Evolutionary conservation across 2,888 invertebrate genomes (phyloP), one percentile per base, ranked within the genome.

Genomic region (Eilema depressum): DNA sequence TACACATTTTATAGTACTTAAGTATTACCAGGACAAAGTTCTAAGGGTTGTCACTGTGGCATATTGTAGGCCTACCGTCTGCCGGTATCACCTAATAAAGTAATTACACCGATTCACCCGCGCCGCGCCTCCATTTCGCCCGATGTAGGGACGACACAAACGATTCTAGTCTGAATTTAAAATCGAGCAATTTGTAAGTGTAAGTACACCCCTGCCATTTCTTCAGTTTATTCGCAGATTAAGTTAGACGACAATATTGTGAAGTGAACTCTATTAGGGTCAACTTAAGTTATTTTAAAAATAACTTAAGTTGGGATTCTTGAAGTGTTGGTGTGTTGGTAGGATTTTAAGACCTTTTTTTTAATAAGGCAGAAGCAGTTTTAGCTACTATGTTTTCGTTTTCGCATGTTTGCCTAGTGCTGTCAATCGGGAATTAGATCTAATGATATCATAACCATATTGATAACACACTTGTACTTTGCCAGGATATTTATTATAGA

Each of bases 61-160:
- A 88, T 89, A 87, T 88, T 88, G 23, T 85, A 70, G 84, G 80
- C 78, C 82, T 70, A 74, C 78, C 83, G 79, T 85, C 88, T 89
- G 89, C 89, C 88, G 87, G 86, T 80, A 84, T 86, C 88, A 87
- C 86, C 89, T 90, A 91, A 91, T 92, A 90, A 91, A 89, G 90
- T 92, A 92, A 92, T 92, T 92, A 92, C 89, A 33, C 82, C 82
- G 75, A 74, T 78, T 73, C 74, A 75, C 71, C 75, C 73, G 67
- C 78, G n/a, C n/a, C n/a, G n/a, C 81, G 77, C 70, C 77, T 66
- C 74, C 68, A 65, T 70, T 69, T 74, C 64, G 70, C 30, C 63
- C 71, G 67, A 73, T 76, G 74, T 77, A 82, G 77, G 81, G 83
- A 73, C 73, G 82, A 75, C 77, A 71, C 83, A 74, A 79, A 83